A percentile compares a stretch with the other conserved stretches of the same genome.
These are phyloP conservation scores for Brachypteracias leptosomus DNA, from an alignment of 2,113 vertebrate species.

Conservation along the genomic window DNA sequence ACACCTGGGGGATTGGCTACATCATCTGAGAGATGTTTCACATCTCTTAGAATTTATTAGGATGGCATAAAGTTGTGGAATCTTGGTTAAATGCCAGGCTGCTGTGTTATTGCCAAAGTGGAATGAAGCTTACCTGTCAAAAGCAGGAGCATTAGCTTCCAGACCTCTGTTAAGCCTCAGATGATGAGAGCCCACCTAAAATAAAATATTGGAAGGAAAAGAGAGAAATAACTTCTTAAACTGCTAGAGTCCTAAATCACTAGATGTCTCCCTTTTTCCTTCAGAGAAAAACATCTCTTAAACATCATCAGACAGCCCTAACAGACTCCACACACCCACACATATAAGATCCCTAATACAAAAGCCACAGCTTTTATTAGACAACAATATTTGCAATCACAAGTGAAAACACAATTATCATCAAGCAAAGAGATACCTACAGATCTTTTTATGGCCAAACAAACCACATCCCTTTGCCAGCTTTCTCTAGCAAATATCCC, in stretches of 20 bases:
- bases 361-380: conserved; percentile 28
- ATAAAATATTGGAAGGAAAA: not conserved
- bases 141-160: conserved; percentile 83
- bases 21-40: not conserved
- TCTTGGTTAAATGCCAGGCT: not conserved
- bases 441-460: conserved; percentile 1
- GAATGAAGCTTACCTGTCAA: conserved; percentile 75
- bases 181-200: conserved; percentile 80
- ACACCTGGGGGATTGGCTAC: not conserved
- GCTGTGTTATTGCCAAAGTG: not conserved
- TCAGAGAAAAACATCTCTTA: conserved; percentile 1
- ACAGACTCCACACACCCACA: not conserved
- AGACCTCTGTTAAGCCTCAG: conserved; percentile 80
- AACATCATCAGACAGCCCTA: conserved; percentile 6
- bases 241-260: conserved; percentile 10
- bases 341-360: not conserved
- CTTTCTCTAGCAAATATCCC: not conserved
- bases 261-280: conserved; percentile 61
- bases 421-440: conserved; percentile 25
- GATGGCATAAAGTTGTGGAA: not conserved
- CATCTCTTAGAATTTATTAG: not conserved
- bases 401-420: conserved; percentile 18
- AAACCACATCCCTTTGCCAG: not conserved
- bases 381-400: not conserved
- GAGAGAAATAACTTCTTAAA: not conserved